Evolutionary conservation across 2,113 vertebrate genomes (phyloP).

Genomic region (Daboia siamensis): DNA sequence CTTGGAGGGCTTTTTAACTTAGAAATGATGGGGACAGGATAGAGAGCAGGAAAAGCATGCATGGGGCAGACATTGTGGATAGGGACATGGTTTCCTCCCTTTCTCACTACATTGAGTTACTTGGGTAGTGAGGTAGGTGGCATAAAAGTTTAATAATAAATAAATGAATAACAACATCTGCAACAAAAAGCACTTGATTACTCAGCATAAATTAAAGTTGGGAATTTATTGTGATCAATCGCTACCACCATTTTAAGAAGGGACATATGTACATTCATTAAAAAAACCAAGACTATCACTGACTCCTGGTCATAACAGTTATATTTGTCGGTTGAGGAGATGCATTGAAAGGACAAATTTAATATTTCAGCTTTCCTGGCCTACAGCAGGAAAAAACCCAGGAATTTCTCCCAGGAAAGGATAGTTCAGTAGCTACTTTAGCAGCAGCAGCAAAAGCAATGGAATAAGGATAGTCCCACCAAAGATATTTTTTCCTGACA

Average conservation of each 20-base stretch:
- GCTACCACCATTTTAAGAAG: background rate
- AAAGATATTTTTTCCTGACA: background rate
- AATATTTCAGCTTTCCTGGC: background rate
- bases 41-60: background rate
- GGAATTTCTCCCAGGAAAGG: background rate
- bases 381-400: background rate
- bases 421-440: background rate
- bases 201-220: background rate
- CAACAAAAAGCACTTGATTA: background rate
- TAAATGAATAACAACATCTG: background rate
- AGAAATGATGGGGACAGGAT: background rate
- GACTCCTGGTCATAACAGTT: background rate
- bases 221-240: background rate
- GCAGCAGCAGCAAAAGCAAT: background rate
- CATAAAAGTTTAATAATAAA: background rate
- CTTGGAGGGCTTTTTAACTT: background rate
- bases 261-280: background rate
- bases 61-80: background rate
- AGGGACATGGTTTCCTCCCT: background rate
- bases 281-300: background rate
- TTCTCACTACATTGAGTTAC: background rate
- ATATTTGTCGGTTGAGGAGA: background rate
- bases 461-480: background rate
- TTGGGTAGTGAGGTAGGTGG: background rate
- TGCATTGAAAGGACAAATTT: background rate